These are phyloP conservation scores for Azorinus chamasolen DNA, from an alignment of 2,888 invertebrate species.

Conservation along the genomic window DNA sequence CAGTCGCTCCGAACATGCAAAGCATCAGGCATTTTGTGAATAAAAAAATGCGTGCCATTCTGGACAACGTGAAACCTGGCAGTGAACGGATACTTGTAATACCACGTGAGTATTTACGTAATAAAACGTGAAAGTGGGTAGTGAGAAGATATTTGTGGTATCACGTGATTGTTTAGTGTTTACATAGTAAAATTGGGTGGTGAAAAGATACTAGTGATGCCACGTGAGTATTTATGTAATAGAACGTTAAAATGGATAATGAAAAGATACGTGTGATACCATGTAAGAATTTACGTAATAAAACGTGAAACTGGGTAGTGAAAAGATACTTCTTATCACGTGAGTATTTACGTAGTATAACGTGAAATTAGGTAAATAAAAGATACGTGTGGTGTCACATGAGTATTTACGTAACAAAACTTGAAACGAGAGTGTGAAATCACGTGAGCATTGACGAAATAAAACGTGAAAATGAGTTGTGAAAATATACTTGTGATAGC, in stretches of 20 bases:
- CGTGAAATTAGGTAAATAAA: neutral
- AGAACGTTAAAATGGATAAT: neutral
- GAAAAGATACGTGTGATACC: neutral
- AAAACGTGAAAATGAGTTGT: no score
- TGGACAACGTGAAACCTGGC: constrained; percentile 36
- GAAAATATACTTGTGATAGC: no score
- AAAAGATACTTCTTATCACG: constrained; percentile 54
- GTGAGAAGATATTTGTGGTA: neutral
- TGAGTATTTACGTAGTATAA: no score
- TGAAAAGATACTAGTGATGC: constrained; percentile 52
- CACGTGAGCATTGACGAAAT: no score
- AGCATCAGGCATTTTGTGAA: constrained; percentile 37
- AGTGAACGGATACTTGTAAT: constrained; percentile 49
- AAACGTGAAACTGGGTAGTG: constrained; percentile 32
- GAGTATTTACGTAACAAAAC: no score
- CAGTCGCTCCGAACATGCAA: constrained; percentile 42
- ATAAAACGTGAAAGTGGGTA: no score
- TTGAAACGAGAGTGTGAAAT: no score
- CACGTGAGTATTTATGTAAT: constrained; percentile 52
- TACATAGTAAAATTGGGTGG: constrained; percentile 28
- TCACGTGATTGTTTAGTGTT: neutral
- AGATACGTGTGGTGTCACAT: neutral
- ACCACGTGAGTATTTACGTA: constrained; percentile 53
- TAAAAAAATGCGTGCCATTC: constrained; percentile 30
- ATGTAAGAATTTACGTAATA: neutral